Conservation (phyloP, 2,113 vertebrate species). For the Osmerus mordax region DNA sequence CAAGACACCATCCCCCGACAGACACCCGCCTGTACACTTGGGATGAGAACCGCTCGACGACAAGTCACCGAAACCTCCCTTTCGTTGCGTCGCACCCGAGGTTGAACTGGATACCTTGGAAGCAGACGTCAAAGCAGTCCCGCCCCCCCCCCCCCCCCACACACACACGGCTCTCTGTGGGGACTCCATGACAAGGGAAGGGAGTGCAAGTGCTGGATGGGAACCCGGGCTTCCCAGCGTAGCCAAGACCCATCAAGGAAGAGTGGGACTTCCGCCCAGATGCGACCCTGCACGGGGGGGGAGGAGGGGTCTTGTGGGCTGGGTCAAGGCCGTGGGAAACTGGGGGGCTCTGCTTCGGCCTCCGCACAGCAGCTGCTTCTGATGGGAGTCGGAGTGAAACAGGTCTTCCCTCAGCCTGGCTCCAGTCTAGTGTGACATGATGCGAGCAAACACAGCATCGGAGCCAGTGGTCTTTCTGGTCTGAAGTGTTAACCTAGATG, state of each 20-base stretch:
- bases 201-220: not conserved
- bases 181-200: not conserved
- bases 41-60: no score
- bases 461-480: not conserved
- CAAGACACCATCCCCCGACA: no score
- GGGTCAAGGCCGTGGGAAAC: slow-evolving; percentile 34
- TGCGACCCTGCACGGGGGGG: slow-evolving; percentile 1
- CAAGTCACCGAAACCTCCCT: no score
- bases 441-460: not conserved
- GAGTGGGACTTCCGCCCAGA: slow-evolving; percentile 25
- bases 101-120: no score
- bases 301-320: not conserved
- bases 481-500: not conserved
- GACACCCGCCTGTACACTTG: no score
- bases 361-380: not conserved
- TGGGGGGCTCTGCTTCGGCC: not conserved
- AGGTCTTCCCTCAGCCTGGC: not conserved
- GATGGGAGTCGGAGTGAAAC: not conserved
- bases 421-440: not conserved
- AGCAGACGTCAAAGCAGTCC: no score
- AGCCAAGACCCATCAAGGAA: not conserved
- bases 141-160: no score
- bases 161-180: not conserved
- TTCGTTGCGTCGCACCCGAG: no score
- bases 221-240: not conserved